Evolutionary conservation across 1,140 invertebrate genomes (phyloP).

Genomic region (Drosophila biarmipes): DNA sequence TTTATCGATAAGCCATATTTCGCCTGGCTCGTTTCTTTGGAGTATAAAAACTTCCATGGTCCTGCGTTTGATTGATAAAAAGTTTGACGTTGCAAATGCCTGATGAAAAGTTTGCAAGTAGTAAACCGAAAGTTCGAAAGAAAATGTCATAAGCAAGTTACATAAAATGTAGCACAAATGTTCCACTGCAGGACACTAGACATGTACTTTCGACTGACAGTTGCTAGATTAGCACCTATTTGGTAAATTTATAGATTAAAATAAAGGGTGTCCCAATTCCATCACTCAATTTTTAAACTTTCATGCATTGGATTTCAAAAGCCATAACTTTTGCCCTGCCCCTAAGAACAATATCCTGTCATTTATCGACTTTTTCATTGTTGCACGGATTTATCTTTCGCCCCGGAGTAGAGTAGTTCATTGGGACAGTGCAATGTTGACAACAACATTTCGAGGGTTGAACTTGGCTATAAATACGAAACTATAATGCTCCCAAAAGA

Average conservation of each 20-base stretch:
- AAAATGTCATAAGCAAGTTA: conserved; percentile 16
- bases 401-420: conserved; percentile 52
- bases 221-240: background rate
- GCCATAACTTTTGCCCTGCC: background rate
- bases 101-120: conserved; percentile 19
- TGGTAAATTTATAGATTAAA: background rate
- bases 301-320: background rate
- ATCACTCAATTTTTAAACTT: too few species aligned
- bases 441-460: conserved; percentile 50
- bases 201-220: background rate
- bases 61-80: conserved; percentile 46
- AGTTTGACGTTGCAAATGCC: conserved; percentile 19
- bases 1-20: conserved; percentile 38
- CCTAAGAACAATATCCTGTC: conserved; percentile 11
- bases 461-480: conserved; percentile 43
- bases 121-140: conserved; percentile 14
- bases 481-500: conserved; percentile 44
- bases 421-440: conserved; percentile 47
- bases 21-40: background rate
- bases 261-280: too few species aligned
- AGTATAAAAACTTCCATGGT: conserved; percentile 31
- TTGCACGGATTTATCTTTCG: conserved; percentile 29
- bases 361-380: conserved; percentile 38
- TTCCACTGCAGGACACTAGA: background rate
- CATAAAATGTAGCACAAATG: background rate